Base-by-base conservation (phyloP, 2,888 invertebrate genomes). In the Acleris laterana region DNA sequence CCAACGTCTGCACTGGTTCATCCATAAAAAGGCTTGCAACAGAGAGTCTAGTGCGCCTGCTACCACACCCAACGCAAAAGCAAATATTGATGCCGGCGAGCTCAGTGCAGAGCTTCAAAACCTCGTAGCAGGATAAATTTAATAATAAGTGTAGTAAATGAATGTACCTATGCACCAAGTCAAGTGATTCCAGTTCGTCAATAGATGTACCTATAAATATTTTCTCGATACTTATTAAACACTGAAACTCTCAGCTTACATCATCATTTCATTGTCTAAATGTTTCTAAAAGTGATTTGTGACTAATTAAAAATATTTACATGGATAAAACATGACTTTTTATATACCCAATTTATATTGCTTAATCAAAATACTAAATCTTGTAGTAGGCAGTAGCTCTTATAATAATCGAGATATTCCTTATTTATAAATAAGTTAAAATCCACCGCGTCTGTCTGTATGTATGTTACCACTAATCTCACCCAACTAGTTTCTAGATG, bases 1-100 rank as follows among this genome's bases (percentile, higher is more conserved):
- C 84, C 99, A 99, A 85, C 95, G 98, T 72, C 91, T 99, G 55
- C 99, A 98, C 83, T 98, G 98, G 98, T 97, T 96, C 80, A 95
- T 97, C 78, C 98, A 98, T 84, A 98, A 98, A 88, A 97, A 97
- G 80, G 95, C 95, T 46, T 98, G 98, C 79, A 94, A 95, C 67
- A 93, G 96, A 70, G 94, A 96, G 69, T 87, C 90, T 1, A 94
- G 93, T 68, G 84, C 83, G 4, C 89, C 90, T 0, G 71, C 80
- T 0, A 60, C 80, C 3, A 72, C 85, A 16, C 73, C 72, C 16
- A 82, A 80, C 66, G 70, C 81, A 50, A 87, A 85, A 77, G 72
- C 77, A 60, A 75, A 78, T 71, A 83, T 94, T 71, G 93, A 94
- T 73, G 75, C 93, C 0, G 82, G 87, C 32, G 93, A 94, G 77